Evolutionary conservation across 1,140 invertebrate species (phyloP).

Genomic region (Campodea augens): DNA sequence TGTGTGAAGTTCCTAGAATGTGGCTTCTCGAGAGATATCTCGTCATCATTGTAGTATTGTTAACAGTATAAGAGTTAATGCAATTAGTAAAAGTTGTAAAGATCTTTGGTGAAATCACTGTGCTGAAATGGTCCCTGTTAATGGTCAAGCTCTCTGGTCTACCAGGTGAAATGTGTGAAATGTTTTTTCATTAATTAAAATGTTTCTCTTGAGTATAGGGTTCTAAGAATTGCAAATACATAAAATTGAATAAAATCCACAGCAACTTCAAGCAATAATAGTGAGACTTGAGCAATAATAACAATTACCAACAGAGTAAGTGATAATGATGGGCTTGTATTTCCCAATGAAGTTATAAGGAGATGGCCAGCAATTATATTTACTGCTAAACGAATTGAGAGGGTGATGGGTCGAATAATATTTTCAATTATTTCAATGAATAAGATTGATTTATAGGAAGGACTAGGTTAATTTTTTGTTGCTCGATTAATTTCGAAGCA

Average conservation of each 20-base stretch:
- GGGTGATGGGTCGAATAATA: slow-evolving; percentile 20
- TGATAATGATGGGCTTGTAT: slow-evolving; percentile 4
- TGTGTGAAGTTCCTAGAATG: slow-evolving; percentile 27
- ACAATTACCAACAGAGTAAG: slow-evolving; percentile 6
- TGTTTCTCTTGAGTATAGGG: slow-evolving; percentile 15
- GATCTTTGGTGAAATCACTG: slow-evolving; percentile 30
- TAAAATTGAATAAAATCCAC: slow-evolving; percentile 17
- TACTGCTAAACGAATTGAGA: slow-evolving; percentile 20
- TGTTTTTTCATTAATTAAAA: slow-evolving; percentile 3
- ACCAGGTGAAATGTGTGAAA: slow-evolving; percentile 30
- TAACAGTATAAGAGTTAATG: slow-evolving; percentile 25
- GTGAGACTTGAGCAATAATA: slow-evolving; percentile 7
- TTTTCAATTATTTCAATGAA: slow-evolving; percentile 21
- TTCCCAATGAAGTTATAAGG: slow-evolving; percentile 16
- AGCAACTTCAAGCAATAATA: slow-evolving; percentile 13
- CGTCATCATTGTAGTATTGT: slow-evolving; percentile 40
- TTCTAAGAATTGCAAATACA: slow-evolving; percentile 15
- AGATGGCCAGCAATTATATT: slow-evolving; percentile 24
- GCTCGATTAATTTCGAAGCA: too few relatives aligned
- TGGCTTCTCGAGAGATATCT: slow-evolving; percentile 34
- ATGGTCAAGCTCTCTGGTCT: slow-evolving; percentile 32
- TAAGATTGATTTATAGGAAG: too few relatives aligned
- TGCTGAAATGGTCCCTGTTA: slow-evolving; percentile 26
- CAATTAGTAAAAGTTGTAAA: slow-evolving; percentile 25
- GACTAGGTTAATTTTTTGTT: too few relatives aligned